Base-by-base conservation (phyloP, 1,140 invertebrate genomes). In the Arion vulgaris region DNA sequence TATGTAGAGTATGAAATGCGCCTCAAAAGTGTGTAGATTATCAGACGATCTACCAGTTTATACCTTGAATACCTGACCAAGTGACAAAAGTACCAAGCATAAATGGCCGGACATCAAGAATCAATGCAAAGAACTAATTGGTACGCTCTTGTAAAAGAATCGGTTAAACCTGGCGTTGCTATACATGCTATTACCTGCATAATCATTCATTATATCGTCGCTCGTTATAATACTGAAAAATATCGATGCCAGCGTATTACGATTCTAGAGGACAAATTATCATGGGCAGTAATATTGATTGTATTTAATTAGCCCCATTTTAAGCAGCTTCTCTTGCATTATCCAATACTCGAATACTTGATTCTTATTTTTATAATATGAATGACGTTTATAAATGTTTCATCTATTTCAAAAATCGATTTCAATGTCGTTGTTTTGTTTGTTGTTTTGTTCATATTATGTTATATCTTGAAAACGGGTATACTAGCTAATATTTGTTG, bases 391-490 rank as follows among this genome's bases (percentile, higher is more conserved):
- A 57, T 2, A 23, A 11, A 57, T 57, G 19, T 11, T 57, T n/a
- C 2, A 57, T 23, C 23, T n/a, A n/a, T 19, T 57, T 57, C 9
- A 57, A 23, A 57, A 15, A 23, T 23, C 19, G 26, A 57, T 1
- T 23, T 4, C 9, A 57, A 23, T n/a, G 19, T 15, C 26, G 0
- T 80, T 39, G 11, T 41, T 11, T n/a, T 79, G 32, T 17, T 34
- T 38, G 53, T 0, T 5, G 13, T 11, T 39, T 62, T 23, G 4
- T 68, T 32, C 34, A 79, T 45, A 15, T 39, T 57, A 57, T 57
- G 53, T 57, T 57, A n/a, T n/a, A 57, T 57, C 53, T 57, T 57
- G 7, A 57, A 57, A 57, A 57, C 53, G 53, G 53, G 53, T 57
- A 57, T 57, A 57, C 53, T 15, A 23, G 53, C 19, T 23, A n/a